Conservation (phyloP, 1,140 invertebrate species). For the Aphelenchoides besseyi region DNA sequence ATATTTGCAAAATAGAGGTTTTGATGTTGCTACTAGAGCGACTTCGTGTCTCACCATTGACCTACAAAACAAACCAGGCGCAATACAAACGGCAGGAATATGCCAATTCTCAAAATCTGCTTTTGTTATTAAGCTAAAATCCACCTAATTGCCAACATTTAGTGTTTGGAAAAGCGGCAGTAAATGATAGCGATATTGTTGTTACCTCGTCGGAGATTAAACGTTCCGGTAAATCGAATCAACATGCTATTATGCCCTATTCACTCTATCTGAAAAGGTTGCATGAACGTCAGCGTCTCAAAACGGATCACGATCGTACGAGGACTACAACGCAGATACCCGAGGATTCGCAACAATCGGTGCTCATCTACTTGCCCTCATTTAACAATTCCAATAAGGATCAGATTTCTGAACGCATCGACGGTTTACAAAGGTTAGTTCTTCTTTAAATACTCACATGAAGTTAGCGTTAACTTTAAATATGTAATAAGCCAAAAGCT, state of each 20-base stretch:
- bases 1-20: too few species aligned
- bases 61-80: background rate
- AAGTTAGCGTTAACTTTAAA: background rate
- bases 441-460: background rate
- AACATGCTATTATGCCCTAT: background rate
- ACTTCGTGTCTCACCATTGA: background rate
- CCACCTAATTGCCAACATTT: background rate
- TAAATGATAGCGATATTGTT: background rate
- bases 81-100: background rate
- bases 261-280: background rate
- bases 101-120: background rate
- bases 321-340: background rate
- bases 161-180: background rate
- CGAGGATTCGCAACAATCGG: background rate
- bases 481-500: too few species aligned
- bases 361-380: background rate
- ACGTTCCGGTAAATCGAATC: background rate
- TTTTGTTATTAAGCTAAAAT: too few species aligned
- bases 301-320: background rate
- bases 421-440: constrained; percentile 8
- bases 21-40: too few species aligned
- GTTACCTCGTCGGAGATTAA: background rate
- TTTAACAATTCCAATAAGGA: background rate
- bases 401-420: background rate
- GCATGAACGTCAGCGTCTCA: background rate